Base-by-base conservation (phyloP, 2,113 vertebrate species). In the Rhinopomastus cyanomelas region DNA sequence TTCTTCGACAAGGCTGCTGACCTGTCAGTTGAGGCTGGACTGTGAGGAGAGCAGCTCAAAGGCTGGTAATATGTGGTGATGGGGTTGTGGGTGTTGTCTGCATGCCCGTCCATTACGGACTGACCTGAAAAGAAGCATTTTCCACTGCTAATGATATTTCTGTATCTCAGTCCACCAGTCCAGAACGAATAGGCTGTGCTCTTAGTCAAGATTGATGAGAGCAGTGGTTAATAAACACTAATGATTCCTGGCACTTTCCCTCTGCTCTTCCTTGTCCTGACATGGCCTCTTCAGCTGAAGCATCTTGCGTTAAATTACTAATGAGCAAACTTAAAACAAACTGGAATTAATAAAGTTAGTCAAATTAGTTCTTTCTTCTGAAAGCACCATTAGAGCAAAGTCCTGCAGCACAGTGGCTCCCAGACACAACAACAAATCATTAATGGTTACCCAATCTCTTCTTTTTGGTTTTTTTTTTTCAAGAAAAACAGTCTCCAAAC, bases 251-350 rank as follows among this genome's bases (percentile, higher is more conserved):
- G 94, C 88, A 94, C 69, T 91, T 84, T 82, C 84, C 78, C 95
- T 96, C 83, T 96, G 95, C 90, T 90, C 82, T 87, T 83, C 83
- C 77, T 85, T 77, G 68, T 94, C 92, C 88, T 92, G 92, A 87
- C 87, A 71, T 53, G 97, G 91, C 89, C 95, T 94, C 92, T 88
- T 73, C 57, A 90, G 92, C 94, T 83, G 91, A 94, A 94, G 90
- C 94, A 94, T 94, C 92, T 85, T 90, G 93, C 85, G 37, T 95
- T 96, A 96, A 94, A 95, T 95, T 94, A 94, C 96, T 95, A 94
- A 95, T 94, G 93, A 96, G 94, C 95, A 95, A 95, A 96, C 84
- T 95, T 96, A 96, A 96, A 96, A 93, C 92, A 96, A 95, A 96
- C 90, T 85, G 90, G 93, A 93, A 95, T 93, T 93, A 94, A 95